Evolutionary conservation across 1,140 invertebrate genomes (phyloP).

Genomic region (Conus ventricosus): DNA sequence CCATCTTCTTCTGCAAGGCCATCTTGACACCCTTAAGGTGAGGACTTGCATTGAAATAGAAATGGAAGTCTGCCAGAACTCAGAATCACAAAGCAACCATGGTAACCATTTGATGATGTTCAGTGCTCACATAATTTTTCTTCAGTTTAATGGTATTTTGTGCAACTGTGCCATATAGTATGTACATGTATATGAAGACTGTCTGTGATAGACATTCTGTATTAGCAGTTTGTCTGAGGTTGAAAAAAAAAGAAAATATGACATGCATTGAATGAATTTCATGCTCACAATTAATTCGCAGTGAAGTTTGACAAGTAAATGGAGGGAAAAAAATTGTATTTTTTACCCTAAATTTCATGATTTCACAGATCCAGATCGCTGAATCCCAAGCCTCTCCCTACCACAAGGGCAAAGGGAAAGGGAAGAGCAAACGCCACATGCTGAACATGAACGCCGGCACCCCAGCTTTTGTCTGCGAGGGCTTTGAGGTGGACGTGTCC

Average conservation of each 20-base stretch:
- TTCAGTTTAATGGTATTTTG: neutral
- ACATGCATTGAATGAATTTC: too few relatives aligned
- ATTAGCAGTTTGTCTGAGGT: too few relatives aligned
- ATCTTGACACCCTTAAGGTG: conserved; percentile 86
- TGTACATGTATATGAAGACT: too few relatives aligned
- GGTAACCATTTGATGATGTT: too few relatives aligned
- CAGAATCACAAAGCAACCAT: neutral
- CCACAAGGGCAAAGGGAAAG: conserved; percentile 58
- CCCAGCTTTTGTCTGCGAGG: conserved; percentile 93
- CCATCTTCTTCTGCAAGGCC: conserved; percentile 90
- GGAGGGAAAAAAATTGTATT: too few relatives aligned
- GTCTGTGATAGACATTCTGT: too few relatives aligned
- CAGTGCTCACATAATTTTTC: neutral
- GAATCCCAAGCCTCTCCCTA: conserved; percentile 76
- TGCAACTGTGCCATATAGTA: too few relatives aligned
- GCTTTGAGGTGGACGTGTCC: conserved; percentile 84
- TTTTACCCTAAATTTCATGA: too few relatives aligned
- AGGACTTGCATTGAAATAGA: neutral
- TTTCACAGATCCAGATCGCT: conserved; percentile 88
- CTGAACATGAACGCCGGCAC: conserved; percentile 79
- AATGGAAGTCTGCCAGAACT: neutral
- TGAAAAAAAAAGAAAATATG: too few relatives aligned
- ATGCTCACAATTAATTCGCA: too few relatives aligned
- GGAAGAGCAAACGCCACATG: conserved; percentile 50
- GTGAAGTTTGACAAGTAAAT: too few relatives aligned